Percentiles rank a stretch among this genome's conserved stretches.
These are phyloP conservation scores for Theristus sp. DNA, from an alignment of 2,888 invertebrate species.

Conservation along the genomic window DNA sequence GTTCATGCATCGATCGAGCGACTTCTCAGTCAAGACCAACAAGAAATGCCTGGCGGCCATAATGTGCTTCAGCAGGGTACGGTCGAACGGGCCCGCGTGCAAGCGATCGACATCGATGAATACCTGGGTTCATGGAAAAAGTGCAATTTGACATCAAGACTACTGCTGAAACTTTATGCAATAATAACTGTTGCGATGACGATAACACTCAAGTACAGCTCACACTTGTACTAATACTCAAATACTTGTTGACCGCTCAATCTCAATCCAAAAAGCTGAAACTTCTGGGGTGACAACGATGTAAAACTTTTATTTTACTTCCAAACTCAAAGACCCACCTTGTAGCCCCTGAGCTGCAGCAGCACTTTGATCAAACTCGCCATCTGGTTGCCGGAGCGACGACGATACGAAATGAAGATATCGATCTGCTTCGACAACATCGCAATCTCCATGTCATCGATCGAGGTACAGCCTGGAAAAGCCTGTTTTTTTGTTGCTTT, in stretches of 20 bases:
- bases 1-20: slow-evolving; percentile 75
- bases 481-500: neutral
- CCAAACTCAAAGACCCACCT: no score
- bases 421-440: slow-evolving; percentile 51
- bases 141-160: neutral
- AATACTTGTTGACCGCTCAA: no score
- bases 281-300: no score
- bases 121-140: no score
- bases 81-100: slow-evolving; percentile 96
- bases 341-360: slow-evolving; percentile 67
- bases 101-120: slow-evolving; percentile 94
- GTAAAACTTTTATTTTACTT: no score
- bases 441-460: slow-evolving; percentile 27
- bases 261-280: no score
- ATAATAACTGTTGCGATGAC: no score
- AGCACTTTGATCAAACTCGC: slow-evolving; percentile 60
- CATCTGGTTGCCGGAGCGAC: slow-evolving; percentile 63
- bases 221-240: no score
- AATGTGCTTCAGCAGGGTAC: slow-evolving; percentile 85
- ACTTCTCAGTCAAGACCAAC: slow-evolving; percentile 78
- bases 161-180: no score
- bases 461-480: slow-evolving; percentile 21
- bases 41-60: slow-evolving; percentile 86
- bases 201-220: no score
- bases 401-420: slow-evolving; percentile 89